Evolutionary conservation across 2,113 vertebrate species (phyloP).

Genomic region (Felis catus): DNA sequence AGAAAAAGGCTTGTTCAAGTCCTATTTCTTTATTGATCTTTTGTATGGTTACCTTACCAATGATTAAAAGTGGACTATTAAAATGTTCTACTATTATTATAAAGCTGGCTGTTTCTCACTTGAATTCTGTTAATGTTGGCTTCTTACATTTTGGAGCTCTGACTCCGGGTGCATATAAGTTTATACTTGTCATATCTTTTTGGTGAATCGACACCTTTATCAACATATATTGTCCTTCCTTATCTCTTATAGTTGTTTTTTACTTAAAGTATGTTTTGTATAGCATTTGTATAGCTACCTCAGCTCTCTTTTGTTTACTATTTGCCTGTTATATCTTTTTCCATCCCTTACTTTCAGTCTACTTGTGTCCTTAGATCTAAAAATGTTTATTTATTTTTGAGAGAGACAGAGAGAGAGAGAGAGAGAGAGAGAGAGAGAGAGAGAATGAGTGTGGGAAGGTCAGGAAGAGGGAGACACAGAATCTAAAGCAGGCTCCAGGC

Average conservation of each 20-base stretch:
- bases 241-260: not conserved
- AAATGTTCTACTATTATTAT: not conserved
- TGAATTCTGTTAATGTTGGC: not conserved
- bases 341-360: not conserved
- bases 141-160: not conserved
- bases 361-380: not conserved
- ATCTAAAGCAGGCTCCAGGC: too few relatives aligned
- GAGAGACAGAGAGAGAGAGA: too few relatives aligned
- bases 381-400: not conserved
- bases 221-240: not conserved
- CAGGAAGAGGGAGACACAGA: too few relatives aligned
- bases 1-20: not conserved
- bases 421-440: too few relatives aligned
- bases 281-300: not conserved
- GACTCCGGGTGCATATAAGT: not conserved
- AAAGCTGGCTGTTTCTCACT: not conserved
- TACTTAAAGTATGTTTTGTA: not conserved
- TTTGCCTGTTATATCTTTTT: not conserved
- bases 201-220: not conserved
- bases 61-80: not conserved
- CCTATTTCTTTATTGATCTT: constrained; percentile 21
- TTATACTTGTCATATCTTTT: not conserved
- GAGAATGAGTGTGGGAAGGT: too few relatives aligned
- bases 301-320: not conserved
- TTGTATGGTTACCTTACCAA: not conserved